Evolutionary conservation across 2,797 vertebrate genomes (phyloP), one percentile per base, ranked within the genome.

Genomic region (Enteromius unitaeniatus): DNA sequence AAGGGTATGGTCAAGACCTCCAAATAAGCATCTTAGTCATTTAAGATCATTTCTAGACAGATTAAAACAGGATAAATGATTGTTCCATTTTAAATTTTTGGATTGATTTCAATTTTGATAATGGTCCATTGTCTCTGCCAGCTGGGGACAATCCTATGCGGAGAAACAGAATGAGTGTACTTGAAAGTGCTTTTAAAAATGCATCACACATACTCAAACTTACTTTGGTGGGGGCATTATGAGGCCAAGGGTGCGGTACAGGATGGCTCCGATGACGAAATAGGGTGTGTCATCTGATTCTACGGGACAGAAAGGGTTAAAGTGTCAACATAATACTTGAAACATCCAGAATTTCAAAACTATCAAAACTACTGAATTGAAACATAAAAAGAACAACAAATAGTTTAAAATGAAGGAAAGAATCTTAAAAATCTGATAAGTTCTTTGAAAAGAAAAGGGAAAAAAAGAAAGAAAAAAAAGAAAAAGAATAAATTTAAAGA

Each of bases 201-300:
- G 3, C 10, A 64, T 34, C 11, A 60, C 42, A 53, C 10, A 10
- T 21, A 76, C 6, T 60, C 9, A 83, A 9, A 23, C 97, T 96
- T 91, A 98, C 97, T 92, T 95, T 40, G 97, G 97, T 6, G 96
- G 94, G 1, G 98, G 98, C 90, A 99, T 92, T 92, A 99, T 98
- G 87, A 96, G 89, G 40, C 96, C 96, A 76, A 99, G 91, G 0
- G 98, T 99, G 87, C 97, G 96, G 91, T 97, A 99, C 87, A 99
- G 93, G 90, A 99, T 95, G 65, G 97, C 96, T 87, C 98, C 98
- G 2, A 99, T 98, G 89, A 99, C 97, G 0, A 98, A 99, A 91
- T 99, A 97, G 62, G 97, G 91, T 0, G 97, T 95, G 53, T 99
- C 97, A 4, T 99, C 97, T 0, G 94, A 91, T 87, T 99, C 97